phyloP scores from a whole-genome alignment of 1,140 invertebrate species.

The Cotesia vestalis region DNA sequence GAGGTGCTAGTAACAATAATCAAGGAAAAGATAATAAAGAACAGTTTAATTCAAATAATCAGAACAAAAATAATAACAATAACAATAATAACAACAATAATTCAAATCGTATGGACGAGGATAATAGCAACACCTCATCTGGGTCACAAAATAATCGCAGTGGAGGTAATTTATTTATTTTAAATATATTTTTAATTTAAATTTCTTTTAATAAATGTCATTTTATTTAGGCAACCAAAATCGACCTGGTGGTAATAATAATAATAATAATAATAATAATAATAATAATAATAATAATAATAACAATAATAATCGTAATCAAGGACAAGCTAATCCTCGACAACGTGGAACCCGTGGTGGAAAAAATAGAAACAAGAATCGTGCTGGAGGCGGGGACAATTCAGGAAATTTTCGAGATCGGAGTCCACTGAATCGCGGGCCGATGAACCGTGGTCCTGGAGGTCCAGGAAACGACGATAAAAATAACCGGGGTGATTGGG shows the following conservation, averaged over 20 bases:
- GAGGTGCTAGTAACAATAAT: conserved; percentile 40
- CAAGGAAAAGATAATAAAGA: conserved; percentile 49
- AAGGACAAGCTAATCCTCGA: conserved; percentile 9
- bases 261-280: conserved; percentile 47
- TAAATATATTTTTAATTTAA: conserved; percentile 15
- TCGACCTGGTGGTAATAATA: conserved; percentile 41
- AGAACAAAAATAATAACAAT: conserved; percentile 3
- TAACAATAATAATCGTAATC: conserved; percentile 10
- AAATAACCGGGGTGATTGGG: conserved; percentile 35
- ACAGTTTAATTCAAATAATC: conserved; percentile 27
- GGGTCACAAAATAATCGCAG: conserved; percentile 44
- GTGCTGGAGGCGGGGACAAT: conserved; percentile 35
- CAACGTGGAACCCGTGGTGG: conserved; percentile 48
- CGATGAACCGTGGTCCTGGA: background rate
- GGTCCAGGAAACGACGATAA: conserved; percentile 44
- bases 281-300: conserved; percentile 41
- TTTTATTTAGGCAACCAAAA: conserved; percentile 49
- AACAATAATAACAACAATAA: conserved; percentile 18
- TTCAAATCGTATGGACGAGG: conserved; percentile 16
- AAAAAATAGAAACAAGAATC: conserved; percentile 54
- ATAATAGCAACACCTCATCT: conserved; percentile 32
- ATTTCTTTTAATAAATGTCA: conserved; percentile 40
- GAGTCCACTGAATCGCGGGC: conserved; percentile 55
- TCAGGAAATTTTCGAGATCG: conserved; percentile 55
- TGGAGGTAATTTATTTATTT: conserved; percentile 5